Evolutionary conservation across 2,797 vertebrate species (phyloP).

Genomic region (Distichodus sexfasciatus): DNA sequence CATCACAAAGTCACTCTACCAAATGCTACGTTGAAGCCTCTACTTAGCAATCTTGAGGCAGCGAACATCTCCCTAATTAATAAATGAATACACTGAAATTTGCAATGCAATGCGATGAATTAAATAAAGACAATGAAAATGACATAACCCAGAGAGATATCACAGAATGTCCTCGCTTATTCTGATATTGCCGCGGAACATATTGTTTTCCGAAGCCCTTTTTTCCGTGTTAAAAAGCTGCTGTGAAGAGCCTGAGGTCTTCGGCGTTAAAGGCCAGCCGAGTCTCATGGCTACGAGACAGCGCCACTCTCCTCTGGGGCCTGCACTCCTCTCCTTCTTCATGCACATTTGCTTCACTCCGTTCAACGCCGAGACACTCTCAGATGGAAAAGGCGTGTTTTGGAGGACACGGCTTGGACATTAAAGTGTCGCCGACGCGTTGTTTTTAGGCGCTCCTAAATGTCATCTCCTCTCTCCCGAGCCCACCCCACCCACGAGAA

Average conservation of each 20-base stretch:
- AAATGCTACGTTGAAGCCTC: no score
- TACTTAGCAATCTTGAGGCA: no score
- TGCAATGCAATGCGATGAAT: constrained; percentile 19
- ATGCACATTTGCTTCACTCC: constrained; percentile 82
- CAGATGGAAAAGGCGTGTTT: constrained; percentile 84
- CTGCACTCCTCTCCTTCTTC: constrained; percentile 72
- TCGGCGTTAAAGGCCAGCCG: constrained; percentile 72
- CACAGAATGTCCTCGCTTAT: constrained; percentile 32
- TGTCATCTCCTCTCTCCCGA: constrained; percentile 76
- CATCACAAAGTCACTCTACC: no score
- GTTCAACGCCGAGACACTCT: constrained; percentile 73
- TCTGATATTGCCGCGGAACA: constrained; percentile 46
- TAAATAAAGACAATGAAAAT: neutral
- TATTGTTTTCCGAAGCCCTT: constrained; percentile 57
- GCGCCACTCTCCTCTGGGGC: constrained; percentile 68
- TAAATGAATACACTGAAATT: no score
- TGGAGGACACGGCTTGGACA: constrained; percentile 74
- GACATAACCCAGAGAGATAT: constrained; percentile 22
- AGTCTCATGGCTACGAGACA: constrained; percentile 76
- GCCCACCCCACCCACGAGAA: constrained; percentile 47
- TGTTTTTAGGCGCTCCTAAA: constrained; percentile 76
- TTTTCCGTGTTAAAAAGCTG: constrained; percentile 47
- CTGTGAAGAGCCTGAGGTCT: constrained; percentile 51
- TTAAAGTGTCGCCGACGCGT: constrained; percentile 73
- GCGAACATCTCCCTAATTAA: no score